These are phyloP conservation scores for Perodicticus potto DNA, from an alignment of 2,797 vertebrate species.

Conservation along the genomic window DNA sequence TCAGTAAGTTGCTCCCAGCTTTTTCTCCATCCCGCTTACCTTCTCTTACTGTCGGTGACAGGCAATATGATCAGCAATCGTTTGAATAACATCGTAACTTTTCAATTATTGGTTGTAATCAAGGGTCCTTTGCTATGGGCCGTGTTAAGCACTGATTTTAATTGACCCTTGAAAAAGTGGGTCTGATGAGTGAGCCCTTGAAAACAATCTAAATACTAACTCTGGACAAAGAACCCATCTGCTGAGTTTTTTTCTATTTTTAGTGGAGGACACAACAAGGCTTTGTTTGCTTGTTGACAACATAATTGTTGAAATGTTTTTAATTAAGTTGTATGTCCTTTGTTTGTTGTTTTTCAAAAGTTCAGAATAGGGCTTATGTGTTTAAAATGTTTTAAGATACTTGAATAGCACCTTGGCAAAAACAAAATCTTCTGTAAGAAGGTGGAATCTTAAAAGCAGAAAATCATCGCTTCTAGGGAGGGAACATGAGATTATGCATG, in stretches of 20 bases:
- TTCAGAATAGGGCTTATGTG: background rate
- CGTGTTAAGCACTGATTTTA: conserved; percentile 43
- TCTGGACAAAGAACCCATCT: background rate
- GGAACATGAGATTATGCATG: background rate
- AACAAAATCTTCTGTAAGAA: conserved; percentile 3
- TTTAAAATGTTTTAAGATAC: background rate
- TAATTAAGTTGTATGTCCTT: conserved; percentile 20
- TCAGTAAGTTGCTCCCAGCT: background rate
- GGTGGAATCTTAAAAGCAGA: conserved; percentile 16
- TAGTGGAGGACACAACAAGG: background rate
- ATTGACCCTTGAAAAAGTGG: background rate
- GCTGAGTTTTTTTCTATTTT: background rate
- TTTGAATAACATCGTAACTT: background rate
- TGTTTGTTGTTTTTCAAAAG: background rate
- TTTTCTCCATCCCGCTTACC: background rate
- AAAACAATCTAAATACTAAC: background rate
- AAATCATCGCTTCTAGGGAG: background rate
- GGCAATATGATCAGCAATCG: background rate
- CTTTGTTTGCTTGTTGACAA: conserved; percentile 23
- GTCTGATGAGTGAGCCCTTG: background rate
- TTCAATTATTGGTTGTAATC: background rate
- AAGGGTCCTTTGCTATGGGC: background rate
- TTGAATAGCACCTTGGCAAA: background rate
- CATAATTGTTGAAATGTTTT: conserved; percentile 14
- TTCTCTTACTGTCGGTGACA: background rate